phyloP scores from a whole-genome alignment of 2,888 invertebrate species.

The Hemaris fuciformis region DNA sequence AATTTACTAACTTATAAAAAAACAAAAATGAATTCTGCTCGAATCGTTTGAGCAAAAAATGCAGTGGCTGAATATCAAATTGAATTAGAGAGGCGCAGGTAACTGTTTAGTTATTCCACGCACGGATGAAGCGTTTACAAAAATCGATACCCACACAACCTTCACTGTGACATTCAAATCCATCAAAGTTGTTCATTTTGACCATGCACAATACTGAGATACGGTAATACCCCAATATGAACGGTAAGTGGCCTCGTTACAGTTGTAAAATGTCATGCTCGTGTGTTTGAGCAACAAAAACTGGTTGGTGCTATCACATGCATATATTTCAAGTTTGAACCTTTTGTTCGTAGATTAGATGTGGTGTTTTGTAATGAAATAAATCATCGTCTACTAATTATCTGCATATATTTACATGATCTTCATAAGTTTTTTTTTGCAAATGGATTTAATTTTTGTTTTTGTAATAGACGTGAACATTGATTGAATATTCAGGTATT shows the following conservation, averaged over 20 bases:
- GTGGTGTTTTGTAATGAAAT: not conserved
- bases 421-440: no score
- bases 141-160: slow-evolving; percentile 45
- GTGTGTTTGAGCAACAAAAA: slow-evolving; percentile 61
- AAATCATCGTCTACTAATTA: no score
- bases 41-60: slow-evolving; percentile 11
- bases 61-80: slow-evolving; percentile 11
- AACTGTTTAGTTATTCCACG: slow-evolving; percentile 30
- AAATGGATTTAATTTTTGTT: no score
- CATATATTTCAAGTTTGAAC: slow-evolving; percentile 21
- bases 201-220: slow-evolving; percentile 46
- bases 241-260: slow-evolving; percentile 74
- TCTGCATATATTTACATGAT: no score
- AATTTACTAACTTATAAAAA: not conserved
- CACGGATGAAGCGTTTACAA: slow-evolving; percentile 35
- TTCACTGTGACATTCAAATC: slow-evolving; percentile 61
- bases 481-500: no score
- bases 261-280: slow-evolving; percentile 76
- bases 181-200: slow-evolving; percentile 52
- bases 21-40: not conserved
- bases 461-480: no score
- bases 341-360: slow-evolving; percentile 20
- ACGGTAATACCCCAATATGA: slow-evolving; percentile 64
- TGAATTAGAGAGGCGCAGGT: slow-evolving; percentile 11
- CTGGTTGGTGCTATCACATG: slow-evolving; percentile 51